Percentiles rank a stretch among this genome's conserved stretches.
phyloP scores from a whole-genome alignment of 2,888 invertebrate species.

The Eristalinus sepulchralis region DNA sequence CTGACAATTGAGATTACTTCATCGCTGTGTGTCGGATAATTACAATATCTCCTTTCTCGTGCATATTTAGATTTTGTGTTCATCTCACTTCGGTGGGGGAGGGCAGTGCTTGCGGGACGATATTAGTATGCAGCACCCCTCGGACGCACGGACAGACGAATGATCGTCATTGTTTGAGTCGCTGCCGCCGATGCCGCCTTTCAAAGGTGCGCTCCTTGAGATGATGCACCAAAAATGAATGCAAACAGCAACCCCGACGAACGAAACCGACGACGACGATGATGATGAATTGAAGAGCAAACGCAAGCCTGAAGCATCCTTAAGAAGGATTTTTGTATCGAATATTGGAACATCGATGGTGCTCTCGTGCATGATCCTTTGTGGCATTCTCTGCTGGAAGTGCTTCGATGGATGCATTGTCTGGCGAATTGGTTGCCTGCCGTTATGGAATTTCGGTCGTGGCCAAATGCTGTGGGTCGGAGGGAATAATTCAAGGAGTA shows the following conservation, averaged over 20 bases:
- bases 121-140: slow-evolving; percentile 59
- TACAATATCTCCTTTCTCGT: slow-evolving; percentile 43
- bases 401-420: slow-evolving; percentile 13
- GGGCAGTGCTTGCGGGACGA: slow-evolving; percentile 22
- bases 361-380: slow-evolving; percentile 49
- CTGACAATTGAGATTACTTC: slow-evolving; percentile 70
- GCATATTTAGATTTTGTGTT: slow-evolving; percentile 8
- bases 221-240: slow-evolving; percentile 2
- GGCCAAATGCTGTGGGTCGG: slow-evolving; percentile 2
- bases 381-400: slow-evolving; percentile 41
- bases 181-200: slow-evolving; percentile 45
- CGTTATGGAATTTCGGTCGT: slow-evolving; percentile 10
- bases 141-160: neutral
- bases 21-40: slow-evolving; percentile 60
- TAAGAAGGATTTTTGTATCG: slow-evolving; percentile 43
- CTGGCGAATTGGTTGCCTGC: neutral
- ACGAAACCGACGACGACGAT: neutral
- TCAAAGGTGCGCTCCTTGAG: slow-evolving; percentile 2
- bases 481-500: slow-evolving; percentile 50
- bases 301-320: slow-evolving; percentile 53
- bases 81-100: neutral
- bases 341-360: slow-evolving; percentile 60
- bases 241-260: neutral
- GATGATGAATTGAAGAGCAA: slow-evolving; percentile 51
- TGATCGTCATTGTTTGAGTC: slow-evolving; percentile 33